Evolutionary conservation across 1,140 invertebrate genomes (phyloP), one percentile per base, ranked within the genome.

Genomic region (Pararge aegeria): DNA sequence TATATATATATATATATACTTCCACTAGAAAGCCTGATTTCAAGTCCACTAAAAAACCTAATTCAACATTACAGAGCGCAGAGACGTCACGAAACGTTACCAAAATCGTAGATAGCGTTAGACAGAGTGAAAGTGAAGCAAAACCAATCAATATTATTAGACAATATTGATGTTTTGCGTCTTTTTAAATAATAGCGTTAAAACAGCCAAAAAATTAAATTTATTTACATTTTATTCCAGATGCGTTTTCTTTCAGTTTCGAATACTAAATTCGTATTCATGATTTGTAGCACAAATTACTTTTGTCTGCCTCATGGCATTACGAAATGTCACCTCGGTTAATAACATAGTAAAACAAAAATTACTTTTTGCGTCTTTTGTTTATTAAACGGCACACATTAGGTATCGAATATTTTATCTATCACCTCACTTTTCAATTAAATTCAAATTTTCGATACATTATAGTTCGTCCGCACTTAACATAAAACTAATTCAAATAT

Each of bases 81-180:
- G 65, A 66, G 71, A 75, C 76, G 73, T 81, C 73, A 80, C 68
- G 72, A 74, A 77, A 75, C 64, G 76, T 68, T 78, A 83, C 73
- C 73, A 75, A 78, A 82, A 70, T 78, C 64, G 70, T 52, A 56
- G 53, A 70, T 56, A 55, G 56, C 50, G 55, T 73, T 73, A 54
- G 71, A 55, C 61, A 65, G 61, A 80, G 83, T 87, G 83, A 85
- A 85, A 83, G 82, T 84, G 70, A 82, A 78, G 49, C 66, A 75
- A 67, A 72, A 72, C 73, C 69, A 78, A 79, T 78, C 73, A 68
- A 75, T 70, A 66, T 66, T 68, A 75, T 73, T 79, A 73, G 67
- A 72, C 55, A 75, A 73, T 64, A 38, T 55, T 30, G 27, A 40
- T 55, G 52, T 62, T 68, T 61, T 53, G 53, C 51, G 55, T 61